phyloP scores from a whole-genome alignment of 2,888 invertebrate genomes.

The Brachypalpus laphriformis region DNA sequence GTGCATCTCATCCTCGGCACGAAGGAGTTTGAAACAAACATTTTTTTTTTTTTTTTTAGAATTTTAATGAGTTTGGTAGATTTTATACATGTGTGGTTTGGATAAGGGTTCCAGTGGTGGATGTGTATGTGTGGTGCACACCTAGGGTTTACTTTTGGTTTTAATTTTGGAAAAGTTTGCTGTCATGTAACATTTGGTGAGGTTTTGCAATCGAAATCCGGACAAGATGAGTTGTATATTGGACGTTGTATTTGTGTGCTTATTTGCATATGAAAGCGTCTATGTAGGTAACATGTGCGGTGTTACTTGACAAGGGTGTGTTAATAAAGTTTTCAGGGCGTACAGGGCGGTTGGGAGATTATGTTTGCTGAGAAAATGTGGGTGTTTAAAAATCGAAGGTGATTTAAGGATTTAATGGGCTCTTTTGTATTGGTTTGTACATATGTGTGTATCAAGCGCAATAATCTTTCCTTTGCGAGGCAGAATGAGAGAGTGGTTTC shows the following conservation, averaged over 20 bases:
- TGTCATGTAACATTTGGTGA: slow-evolving; percentile 59
- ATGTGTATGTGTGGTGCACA: slow-evolving; percentile 1
- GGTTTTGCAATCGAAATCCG: slow-evolving; percentile 52
- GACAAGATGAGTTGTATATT: slow-evolving; percentile 44
- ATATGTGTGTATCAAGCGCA: too few relatives aligned
- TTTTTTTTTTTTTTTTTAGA: slow-evolving; percentile 36
- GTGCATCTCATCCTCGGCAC: slow-evolving; percentile 10
- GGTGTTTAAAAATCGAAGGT: background rate
- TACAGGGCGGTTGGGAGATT: background rate
- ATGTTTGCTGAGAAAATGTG: background rate
- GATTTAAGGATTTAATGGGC: too few relatives aligned
- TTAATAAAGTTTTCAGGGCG: slow-evolving; percentile 10
- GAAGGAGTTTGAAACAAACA: slow-evolving; percentile 31
- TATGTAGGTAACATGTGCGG: slow-evolving; percentile 5
- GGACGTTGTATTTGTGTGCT: slow-evolving; percentile 11
- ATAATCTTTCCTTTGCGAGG: too few relatives aligned
- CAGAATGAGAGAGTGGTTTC: too few relatives aligned
- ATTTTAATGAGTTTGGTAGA: slow-evolving; percentile 63
- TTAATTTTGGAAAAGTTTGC: slow-evolving; percentile 65
- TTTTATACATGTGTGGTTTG: slow-evolving; percentile 8
- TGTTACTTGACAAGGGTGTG: slow-evolving; percentile 29
- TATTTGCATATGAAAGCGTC: slow-evolving; percentile 60
- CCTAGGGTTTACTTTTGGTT: slow-evolving; percentile 61
- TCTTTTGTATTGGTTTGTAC: too few relatives aligned
- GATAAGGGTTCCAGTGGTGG: slow-evolving; percentile 19